Conservation (phyloP, 2,888 invertebrate species). For the Harpagoxenus sublaevis region DNA sequence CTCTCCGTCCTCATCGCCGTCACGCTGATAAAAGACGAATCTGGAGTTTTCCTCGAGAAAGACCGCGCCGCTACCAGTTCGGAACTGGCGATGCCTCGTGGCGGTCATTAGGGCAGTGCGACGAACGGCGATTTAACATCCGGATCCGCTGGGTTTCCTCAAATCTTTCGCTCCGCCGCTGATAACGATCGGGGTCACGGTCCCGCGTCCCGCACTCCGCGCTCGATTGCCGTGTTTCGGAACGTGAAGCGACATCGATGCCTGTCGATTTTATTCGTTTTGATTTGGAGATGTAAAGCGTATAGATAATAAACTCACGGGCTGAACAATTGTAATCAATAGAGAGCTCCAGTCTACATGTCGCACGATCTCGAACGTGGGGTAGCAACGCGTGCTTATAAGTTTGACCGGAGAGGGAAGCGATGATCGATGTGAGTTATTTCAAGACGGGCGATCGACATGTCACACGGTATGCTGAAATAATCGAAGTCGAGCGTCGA, state of each 20-base stretch:
- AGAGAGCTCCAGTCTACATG: neutral
- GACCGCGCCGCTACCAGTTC: slow-evolving; percentile 15
- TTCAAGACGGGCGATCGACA: slow-evolving; percentile 24
- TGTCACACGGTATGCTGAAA: slow-evolving; percentile 59
- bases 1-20: slow-evolving; percentile 43
- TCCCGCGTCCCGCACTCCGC: neutral
- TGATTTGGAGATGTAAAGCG: slow-evolving; percentile 1
- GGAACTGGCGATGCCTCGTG: neutral
- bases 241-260: slow-evolving; percentile 38
- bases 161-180: neutral
- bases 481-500: slow-evolving; percentile 75
- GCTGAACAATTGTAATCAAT: neutral
- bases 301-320: neutral
- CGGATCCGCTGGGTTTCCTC: neutral
- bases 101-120: neutral
- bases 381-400: neutral
- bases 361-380: neutral
- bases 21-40: slow-evolving; percentile 49
- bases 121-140: neutral
- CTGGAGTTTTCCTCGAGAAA: slow-evolving; percentile 31
- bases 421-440: slow-evolving; percentile 29
- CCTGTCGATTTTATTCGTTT: slow-evolving; percentile 29
- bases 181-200: slow-evolving; percentile 34
- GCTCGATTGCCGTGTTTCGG: neutral
- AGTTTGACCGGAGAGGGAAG: neutral